Base-by-base conservation (phyloP, 2,797 vertebrate species). In the Remorina albescens region DNA sequence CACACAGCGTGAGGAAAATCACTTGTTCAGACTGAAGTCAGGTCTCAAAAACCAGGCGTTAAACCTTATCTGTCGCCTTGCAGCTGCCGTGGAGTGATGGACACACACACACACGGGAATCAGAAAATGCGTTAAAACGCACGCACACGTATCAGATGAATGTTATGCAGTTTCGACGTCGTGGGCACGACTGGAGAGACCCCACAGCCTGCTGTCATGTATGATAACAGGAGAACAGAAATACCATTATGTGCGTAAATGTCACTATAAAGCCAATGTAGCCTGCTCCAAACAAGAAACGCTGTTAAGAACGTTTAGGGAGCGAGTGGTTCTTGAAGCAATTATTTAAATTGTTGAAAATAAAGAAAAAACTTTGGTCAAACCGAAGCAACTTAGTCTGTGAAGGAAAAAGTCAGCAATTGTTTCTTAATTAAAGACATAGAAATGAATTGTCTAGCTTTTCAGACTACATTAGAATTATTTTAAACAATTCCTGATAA, bases 1-100 rank as follows among this genome's bases (percentile, higher is more conserved):
- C 21, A 47, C 26, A 58, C 25, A 26, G 34, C 42, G 28, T 4
- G 51, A 64, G 49, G 25, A 47, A 71, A 71, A 63, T n/a, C 23
- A 76, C 66, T 70, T 61, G 61, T 71, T 86, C 74, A 78, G 70
- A 55, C 32, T 34, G 44, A 81, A 80, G 76, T 67, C 70, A 63
- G 49, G 34, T 58, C 74, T 78, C 62, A 76, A 80, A n/a, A 76
- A 54, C 10, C 64, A 34, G 55, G 65, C 81, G 55, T 75, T 56
- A 78, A 70, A 85, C 46, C 80, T 60, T 73, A 79, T 86, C 83
- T 82, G 74, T 71, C 55, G 67, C 68, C 67, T 42, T 47, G 59
- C 81, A 82, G 84, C 78, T 77, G 74, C 50, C 56, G 59, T 61
- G 61, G 47, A 72, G 71, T 76, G 67, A 78, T 68, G 74, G 71